Conservation (phyloP, 2,797 vertebrate species). For the Aplochiton taeniatus region DNA sequence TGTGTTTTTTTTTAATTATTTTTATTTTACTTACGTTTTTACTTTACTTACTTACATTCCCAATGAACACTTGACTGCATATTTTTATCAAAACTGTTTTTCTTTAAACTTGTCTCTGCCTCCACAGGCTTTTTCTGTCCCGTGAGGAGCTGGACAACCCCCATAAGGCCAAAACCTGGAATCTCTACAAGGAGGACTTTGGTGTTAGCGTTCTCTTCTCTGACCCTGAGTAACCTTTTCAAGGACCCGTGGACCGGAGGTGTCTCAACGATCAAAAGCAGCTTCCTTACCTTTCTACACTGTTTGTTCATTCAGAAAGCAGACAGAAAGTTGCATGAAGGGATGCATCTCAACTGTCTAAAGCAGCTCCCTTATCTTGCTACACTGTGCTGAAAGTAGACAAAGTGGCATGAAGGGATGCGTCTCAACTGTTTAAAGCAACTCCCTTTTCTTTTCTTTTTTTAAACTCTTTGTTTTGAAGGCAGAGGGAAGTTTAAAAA, state of each 20-base stretch:
- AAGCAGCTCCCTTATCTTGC: not conserved
- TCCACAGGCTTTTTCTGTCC: conserved; percentile 83
- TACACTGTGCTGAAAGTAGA: not conserved
- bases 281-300: too few species aligned
- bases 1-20: too few species aligned
- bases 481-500: too few species aligned
- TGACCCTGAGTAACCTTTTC: conserved; percentile 63
- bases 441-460: not conserved
- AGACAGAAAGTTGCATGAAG: not conserved
- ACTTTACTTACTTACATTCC: too few species aligned
- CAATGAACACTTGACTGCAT: not conserved
- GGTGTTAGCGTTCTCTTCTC: conserved; percentile 85
- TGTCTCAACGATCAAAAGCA: too few species aligned
- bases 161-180: conserved; percentile 91
- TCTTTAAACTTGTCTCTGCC: not conserved
- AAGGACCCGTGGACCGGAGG: not conserved
- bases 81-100: not conserved
- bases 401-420: not conserved
- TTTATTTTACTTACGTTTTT: too few species aligned
- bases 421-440: not conserved
- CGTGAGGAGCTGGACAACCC: conserved; percentile 93
- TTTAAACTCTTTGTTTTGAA: too few species aligned
- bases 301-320: too few species aligned
- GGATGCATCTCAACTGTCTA: not conserved
- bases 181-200: conserved; percentile 86